Evolutionary conservation across 2,888 invertebrate species (phyloP).

Genomic region (Kuschelorhynchus macadamiae): DNA sequence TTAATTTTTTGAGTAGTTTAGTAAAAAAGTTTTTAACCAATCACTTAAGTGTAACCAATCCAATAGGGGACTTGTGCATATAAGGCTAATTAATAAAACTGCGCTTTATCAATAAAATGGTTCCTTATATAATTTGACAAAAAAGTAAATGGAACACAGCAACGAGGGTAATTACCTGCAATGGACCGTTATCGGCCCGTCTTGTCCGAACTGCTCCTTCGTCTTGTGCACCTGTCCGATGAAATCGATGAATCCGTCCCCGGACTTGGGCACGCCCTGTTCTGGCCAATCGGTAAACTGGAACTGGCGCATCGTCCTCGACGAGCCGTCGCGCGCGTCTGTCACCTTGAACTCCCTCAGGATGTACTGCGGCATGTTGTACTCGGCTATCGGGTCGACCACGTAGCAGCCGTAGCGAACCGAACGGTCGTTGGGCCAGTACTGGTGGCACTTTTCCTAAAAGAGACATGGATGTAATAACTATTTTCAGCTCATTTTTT

Average conservation of each 20-base stretch:
- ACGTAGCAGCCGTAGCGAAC: slow-evolving; percentile 98
- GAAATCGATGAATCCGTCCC: slow-evolving; percentile 99
- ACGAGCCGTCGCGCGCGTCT: slow-evolving; percentile 97
- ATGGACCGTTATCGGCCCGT: slow-evolving; percentile 98
- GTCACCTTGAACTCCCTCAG: slow-evolving; percentile 99
- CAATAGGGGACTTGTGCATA: no score
- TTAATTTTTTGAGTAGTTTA: no score
- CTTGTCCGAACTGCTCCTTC: slow-evolving; percentile 99
- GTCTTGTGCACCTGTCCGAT: slow-evolving; percentile 99
- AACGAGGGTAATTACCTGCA: no score
- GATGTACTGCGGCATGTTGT: slow-evolving; percentile 99
- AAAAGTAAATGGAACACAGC: no score
- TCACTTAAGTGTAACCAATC: no score
- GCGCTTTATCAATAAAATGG: no score
- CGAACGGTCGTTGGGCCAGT: slow-evolving; percentile 99
- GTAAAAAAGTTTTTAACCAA: no score
- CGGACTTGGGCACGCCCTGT: slow-evolving; percentile 96
- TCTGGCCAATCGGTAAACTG: slow-evolving; percentile 98
- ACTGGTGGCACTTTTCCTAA: slow-evolving; percentile 98
- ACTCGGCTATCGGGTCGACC: slow-evolving; percentile 99
- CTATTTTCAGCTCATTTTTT: no score
- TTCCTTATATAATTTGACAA: no score
- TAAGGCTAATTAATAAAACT: no score
- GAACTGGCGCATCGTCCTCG: slow-evolving; percentile 95
- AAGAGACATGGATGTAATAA: no score